Evolutionary conservation across 1,140 invertebrate genomes (phyloP), one percentile per base, ranked within the genome.

Genomic region (Belonocnema kinseyi): DNA sequence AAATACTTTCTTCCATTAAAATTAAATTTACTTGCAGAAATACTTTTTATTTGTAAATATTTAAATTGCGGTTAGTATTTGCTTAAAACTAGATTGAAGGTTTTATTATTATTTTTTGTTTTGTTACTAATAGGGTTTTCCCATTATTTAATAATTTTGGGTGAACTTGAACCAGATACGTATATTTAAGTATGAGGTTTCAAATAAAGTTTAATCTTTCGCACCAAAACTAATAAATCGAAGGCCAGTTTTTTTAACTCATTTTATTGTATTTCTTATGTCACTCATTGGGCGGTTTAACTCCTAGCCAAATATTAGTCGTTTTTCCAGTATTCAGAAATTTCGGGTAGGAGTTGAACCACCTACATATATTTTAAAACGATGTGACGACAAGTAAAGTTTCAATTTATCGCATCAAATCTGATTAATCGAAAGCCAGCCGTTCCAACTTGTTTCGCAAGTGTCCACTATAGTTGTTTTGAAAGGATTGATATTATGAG

Each of bases 301-400:
- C 40, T 46, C 40, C 77, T 21, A 50, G 40, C 40, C 77, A 33
- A 77, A 70, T 66, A 74, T 80, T 73, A 73, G 75, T 79, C 56
- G 56, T 54, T 79, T 73, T 74, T 53, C 26, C 26, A 26, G 40
- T 51, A 73, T 71, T 75, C 50, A 66, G 58, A 80, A 54, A 79
- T 77, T 56, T 50, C 33, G n/a, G 72, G 10, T 56, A 74, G 72
- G 50, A 54, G 54, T 46, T 78, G 72, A 79, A 61, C 72, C 46
- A n/a, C 52, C 66, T 58, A 3, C 14, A 46, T 56, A 33, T 14
- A 74, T 51, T 58, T 40, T 33, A 12, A 70, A 70, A 17, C 8
- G n/a, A 66, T 56, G 54, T 5, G 12, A 52, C 40, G 33, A 33
- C 14, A 66, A 76, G 2, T 12, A 16, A n/a, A 54, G 14, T 58